Percentiles rank a stretch among this genome's conserved stretches.
These are phyloP conservation scores for Xenus cinereus DNA, from an alignment of 2,113 vertebrate species.

Conservation along the genomic window DNA sequence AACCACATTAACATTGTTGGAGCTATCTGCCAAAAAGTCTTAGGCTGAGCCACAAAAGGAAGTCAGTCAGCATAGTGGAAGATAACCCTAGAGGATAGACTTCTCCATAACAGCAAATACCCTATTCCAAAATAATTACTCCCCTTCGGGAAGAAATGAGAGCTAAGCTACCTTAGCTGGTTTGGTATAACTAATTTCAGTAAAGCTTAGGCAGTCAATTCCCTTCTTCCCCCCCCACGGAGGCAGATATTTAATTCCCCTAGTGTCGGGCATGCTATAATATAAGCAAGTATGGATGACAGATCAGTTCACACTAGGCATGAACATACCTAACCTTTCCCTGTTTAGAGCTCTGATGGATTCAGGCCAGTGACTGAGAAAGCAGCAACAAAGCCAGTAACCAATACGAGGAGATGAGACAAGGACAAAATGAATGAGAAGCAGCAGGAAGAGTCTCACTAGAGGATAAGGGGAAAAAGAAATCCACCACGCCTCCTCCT, in stretches of 20 bases:
- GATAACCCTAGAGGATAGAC: background rate
- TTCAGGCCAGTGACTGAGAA: conserved; percentile 32
- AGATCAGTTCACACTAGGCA: conserved; percentile 21
- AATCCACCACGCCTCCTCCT: conserved; percentile 29
- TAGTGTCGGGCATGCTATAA: background rate
- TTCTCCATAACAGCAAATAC: background rate
- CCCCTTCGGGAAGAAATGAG: background rate
- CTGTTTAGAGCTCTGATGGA: conserved; percentile 40
- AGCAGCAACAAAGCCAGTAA: conserved; percentile 38
- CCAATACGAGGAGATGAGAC: background rate
- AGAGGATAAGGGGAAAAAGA: background rate
- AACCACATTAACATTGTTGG: background rate
- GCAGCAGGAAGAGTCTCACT: background rate
- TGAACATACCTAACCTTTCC: conserved; percentile 34
- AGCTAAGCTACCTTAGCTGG: background rate
- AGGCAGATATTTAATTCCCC: conserved; percentile 5
- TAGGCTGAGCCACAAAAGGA: background rate
- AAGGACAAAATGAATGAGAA: conserved; percentile 54
- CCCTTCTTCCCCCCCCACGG: background rate
- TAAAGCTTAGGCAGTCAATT: background rate
- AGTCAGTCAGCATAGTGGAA: background rate
- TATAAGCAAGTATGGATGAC: conserved; percentile 18
- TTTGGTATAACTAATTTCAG: background rate
- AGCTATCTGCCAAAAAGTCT: background rate
- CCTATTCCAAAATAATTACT: conserved; percentile 7